phyloP scores from a whole-genome alignment of 2,797 vertebrate species.

The Micrastur ruficollis region DNA sequence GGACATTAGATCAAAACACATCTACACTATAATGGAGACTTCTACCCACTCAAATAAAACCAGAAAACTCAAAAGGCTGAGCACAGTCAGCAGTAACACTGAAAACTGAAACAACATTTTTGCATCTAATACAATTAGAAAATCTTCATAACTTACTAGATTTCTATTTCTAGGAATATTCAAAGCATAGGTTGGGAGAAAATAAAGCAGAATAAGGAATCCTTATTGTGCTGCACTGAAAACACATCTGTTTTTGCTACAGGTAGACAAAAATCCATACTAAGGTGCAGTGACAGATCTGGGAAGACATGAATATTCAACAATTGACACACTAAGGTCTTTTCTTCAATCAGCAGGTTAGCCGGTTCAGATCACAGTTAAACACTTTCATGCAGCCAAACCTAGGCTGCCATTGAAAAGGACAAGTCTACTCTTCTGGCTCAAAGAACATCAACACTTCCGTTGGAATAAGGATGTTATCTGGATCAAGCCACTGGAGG shows the following conservation, averaged over 20 bases:
- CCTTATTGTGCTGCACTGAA: not conserved
- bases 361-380: not conserved
- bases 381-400: not conserved
- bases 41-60: not conserved
- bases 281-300: not conserved
- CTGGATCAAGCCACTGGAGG: not conserved
- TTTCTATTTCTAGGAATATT: not conserved
- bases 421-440: not conserved
- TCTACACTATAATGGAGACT: not conserved
- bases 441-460: not conserved
- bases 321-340: rapidly evolving
- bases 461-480: not conserved
- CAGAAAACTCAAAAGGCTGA: not conserved
- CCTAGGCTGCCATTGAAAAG: not conserved
- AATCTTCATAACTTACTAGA: rapidly evolving
- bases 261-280: not conserved
- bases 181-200: not conserved
- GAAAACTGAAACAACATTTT: not conserved
- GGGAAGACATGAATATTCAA: not conserved
- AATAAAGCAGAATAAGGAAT: not conserved
- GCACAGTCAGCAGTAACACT: not conserved
- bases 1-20: not conserved
- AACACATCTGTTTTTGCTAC: not conserved
- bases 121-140: not conserved
- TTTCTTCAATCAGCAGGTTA: not conserved